phyloP scores from a whole-genome alignment of 1,140 invertebrate species.

The Dreissena rostriformis region DNA sequence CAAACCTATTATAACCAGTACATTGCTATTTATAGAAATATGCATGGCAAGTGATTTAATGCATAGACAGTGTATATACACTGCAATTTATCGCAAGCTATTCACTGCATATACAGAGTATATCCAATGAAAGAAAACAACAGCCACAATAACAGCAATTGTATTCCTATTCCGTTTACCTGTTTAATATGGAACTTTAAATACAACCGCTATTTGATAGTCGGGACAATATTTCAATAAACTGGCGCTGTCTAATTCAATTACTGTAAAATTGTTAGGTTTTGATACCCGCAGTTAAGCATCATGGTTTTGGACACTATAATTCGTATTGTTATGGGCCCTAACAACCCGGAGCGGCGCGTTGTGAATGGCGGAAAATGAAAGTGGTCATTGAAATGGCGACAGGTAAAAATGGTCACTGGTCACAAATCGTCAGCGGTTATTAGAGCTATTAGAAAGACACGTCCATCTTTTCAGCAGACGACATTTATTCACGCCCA shows the following conservation, averaged over 20 bases:
- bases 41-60: no score
- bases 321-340: slow-evolving; percentile 31
- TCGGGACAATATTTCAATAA: background rate
- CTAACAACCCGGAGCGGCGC: slow-evolving; percentile 14
- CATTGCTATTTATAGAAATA: no score
- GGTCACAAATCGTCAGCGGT: slow-evolving; percentile 10
- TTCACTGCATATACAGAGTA: no score
- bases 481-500: slow-evolving; percentile 25
- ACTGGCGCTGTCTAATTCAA: slow-evolving; percentile 36
- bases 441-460: slow-evolving; percentile 34
- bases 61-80: no score
- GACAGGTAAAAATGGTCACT: slow-evolving; percentile 36
- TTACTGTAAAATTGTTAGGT: slow-evolving; percentile 17
- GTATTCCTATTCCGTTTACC: no score
- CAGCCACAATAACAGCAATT: no score
- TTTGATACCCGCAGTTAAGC: slow-evolving; percentile 29
- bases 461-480: background rate
- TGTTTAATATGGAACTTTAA: no score
- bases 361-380: slow-evolving; percentile 28
- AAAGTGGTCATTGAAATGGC: slow-evolving; percentile 33
- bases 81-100: no score
- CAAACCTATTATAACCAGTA: no score
- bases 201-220: no score
- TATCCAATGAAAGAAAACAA: no score
- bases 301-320: slow-evolving; percentile 30